Evolutionary conservation across 2,888 invertebrate genomes (phyloP), one percentile per base, ranked within the genome.

Genomic region (Branchinecta sandiegonensis): DNA sequence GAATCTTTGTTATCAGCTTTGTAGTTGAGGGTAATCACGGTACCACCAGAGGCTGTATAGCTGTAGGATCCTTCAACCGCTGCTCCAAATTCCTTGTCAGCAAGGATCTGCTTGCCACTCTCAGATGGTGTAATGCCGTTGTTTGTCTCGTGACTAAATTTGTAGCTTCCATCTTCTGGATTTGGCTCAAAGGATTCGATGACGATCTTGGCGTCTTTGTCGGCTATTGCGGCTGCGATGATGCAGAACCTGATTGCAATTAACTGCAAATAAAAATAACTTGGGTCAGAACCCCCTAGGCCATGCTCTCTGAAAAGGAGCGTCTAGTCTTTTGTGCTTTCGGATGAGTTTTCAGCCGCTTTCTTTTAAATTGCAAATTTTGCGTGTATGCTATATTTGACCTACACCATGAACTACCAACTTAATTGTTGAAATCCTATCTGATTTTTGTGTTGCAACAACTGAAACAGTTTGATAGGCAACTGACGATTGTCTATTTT

Each of bases 1-100:
- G 79, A 78, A 83, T 9, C 83, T 83, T 82, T 82, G 73, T 83
- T 82, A 72, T 83, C 83, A 70, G 84, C 82, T 68, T 77, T 69
- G 79, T 83, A 83, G 65, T 67, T 75, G 65, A 83, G 77, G 17
- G 75, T 71, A 79, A 83, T 82, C 67, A 74, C 69, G 46, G 78
- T 73, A 47, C 82, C 82, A 70, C 83, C 81, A 48, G 81, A 78
- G 48, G 77, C 82, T 69, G 73, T 46, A 79, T 82, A 83, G 8
- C 77, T 74, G 79, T 70, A 82, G 67, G 73, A 72, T 6, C 84
- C 84, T n/a, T 78, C 77, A 65, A 83, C 81, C 7, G 75, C 77
- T 71, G 65, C 65, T 12, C 68, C 69, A 2, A 66, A 56, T 13
- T 69, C 70, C 46, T 69, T 67, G 23, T 50, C 65, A 9, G n/a